Base-by-base conservation (phyloP, 2,797 vertebrate species). In the Manis pentadactyla region DNA sequence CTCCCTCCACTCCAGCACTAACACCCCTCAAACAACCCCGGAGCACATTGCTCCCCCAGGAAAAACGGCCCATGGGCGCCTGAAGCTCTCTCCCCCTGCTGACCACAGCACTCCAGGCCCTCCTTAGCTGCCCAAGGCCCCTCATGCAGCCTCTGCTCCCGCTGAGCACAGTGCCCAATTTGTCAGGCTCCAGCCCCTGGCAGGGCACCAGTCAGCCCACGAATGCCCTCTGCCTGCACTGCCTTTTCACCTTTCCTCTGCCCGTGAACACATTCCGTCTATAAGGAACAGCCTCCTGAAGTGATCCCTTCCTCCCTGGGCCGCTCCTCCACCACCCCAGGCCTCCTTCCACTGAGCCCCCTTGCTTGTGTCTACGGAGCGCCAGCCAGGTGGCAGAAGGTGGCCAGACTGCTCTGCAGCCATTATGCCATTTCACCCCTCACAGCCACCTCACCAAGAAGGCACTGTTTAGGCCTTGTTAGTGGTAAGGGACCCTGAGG, bases 11-110 rank as follows among this genome's bases (percentile, higher is more conserved):
- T 7, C 83, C 15, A 37, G 71, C 27, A 1, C 12, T 4, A 14
- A 2, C 0, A 1, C 46, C 55, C 59, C 73, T 46, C 61, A 66
- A 7, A 15, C 11, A 42, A 23, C 13, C 53, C 57, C 31, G 0
- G 1, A 34, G 55, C 46, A 63, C 39, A 42, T 7, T 12, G 9
- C 15, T 63, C 27, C 23, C 68, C 81, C 89, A 1, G 25, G 81
- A 21, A 49, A n/a, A 18, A 15, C 5, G 4, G 0, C 5, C 42
- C 3, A 0, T 0, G 46, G 49, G 23, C 13, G 37, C 27, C 71
- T 8, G 51, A 69, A 78, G 37, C 79, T 79, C 64, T 57, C 51
- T 79, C 64, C 57, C 51, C 31, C 34, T 0, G 2, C 49, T 18
- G 34, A 31, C 31, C 7, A 3, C 5, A 14, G 19, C 84, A 66